Evolutionary conservation across 2,888 invertebrate genomes (phyloP).

Genomic region (Nymphalis c-album): DNA sequence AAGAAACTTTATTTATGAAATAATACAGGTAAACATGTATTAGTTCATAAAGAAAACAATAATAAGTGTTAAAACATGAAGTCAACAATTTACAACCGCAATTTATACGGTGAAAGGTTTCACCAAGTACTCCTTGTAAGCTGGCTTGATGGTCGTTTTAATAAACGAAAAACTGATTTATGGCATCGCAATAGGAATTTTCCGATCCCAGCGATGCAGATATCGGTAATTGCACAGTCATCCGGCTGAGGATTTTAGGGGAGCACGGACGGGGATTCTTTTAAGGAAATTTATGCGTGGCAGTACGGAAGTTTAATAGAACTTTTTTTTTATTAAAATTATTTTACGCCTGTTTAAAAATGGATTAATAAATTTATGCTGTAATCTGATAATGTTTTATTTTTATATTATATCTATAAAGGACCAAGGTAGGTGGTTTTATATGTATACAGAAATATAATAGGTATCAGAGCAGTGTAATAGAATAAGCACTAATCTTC

Average conservation of each 20-base stretch:
- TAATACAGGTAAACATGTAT: no score
- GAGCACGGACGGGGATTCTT: conserved; percentile 24
- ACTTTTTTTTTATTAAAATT: conserved; percentile 27
- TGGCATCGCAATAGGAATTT: conserved; percentile 64
- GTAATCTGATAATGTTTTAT: not conserved
- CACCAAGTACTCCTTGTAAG: conserved; percentile 1
- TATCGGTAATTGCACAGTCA: conserved; percentile 72
- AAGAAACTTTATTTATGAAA: no score
- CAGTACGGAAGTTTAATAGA: conserved; percentile 30
- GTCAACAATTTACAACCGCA: not conserved
- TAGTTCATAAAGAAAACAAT: no score
- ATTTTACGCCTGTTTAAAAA: conserved; percentile 14
- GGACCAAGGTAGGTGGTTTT: no score
- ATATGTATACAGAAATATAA: no score
- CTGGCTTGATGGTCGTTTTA: conserved; percentile 56
- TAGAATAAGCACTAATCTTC: no score
- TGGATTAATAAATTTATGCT: conserved; percentile 2
- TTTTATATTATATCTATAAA: no score
- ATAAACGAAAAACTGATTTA: conserved; percentile 76
- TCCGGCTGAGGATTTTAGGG: conserved; percentile 47
- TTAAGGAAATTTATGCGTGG: conserved; percentile 27
- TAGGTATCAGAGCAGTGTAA: no score
- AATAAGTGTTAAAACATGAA: no score
- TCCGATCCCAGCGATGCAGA: conserved; percentile 55
- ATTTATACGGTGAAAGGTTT: not conserved